phyloP scores from a whole-genome alignment of 1,140 invertebrate species.

The Papilio machaon region DNA sequence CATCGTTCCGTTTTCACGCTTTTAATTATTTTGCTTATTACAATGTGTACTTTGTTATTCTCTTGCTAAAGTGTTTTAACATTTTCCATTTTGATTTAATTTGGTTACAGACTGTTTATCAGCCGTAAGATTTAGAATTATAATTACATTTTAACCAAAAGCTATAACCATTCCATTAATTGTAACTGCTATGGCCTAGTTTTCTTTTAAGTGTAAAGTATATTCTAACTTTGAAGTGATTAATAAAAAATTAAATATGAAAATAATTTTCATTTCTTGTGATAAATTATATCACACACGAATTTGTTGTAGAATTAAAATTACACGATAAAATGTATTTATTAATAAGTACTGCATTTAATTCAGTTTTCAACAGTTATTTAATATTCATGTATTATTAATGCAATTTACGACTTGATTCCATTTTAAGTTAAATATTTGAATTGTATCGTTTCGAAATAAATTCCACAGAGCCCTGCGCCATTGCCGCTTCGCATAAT shows the following conservation, averaged over 20 bases:
- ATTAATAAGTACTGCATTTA: not conserved
- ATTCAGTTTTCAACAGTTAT: constrained; percentile 30
- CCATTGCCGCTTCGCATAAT: constrained; percentile 28
- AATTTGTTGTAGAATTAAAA: not conserved
- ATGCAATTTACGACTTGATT: constrained; percentile 35
- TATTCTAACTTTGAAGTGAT: no score
- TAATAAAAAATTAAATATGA: not conserved
- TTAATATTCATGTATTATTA: constrained; percentile 38
- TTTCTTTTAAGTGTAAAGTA: no score
- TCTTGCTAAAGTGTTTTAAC: not conserved
- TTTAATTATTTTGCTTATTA: constrained; percentile 20
- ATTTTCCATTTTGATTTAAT: not conserved
- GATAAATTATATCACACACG: not conserved
- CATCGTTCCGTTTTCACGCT: not conserved
- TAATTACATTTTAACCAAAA: not conserved
- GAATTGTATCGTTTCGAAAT: constrained; percentile 37
- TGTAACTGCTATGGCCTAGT: no score
- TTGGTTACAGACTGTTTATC: not conserved
- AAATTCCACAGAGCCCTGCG: constrained; percentile 32
- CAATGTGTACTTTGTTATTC: not conserved
- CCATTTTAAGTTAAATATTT: constrained; percentile 35
- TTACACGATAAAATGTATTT: not conserved
- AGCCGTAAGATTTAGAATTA: not conserved
- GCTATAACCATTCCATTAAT: not conserved
- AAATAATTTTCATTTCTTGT: not conserved